Base-by-base conservation (phyloP, 23 tunicate genomes). In the Ciona savignyi region DNA sequence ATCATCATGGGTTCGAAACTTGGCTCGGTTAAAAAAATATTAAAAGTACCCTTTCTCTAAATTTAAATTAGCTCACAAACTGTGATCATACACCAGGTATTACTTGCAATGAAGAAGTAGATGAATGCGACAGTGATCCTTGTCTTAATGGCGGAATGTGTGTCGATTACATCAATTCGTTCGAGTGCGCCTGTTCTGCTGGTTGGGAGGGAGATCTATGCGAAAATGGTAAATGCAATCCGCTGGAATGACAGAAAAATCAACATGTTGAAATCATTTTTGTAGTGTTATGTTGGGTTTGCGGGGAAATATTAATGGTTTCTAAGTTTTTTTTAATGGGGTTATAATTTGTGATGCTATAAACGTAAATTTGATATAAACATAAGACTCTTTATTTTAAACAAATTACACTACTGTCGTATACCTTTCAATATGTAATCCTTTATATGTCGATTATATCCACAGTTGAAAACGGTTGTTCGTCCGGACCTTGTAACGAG, bases 401-500 rank as follows among this genome's bases (percentile, higher is more conserved):
- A n/a, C n/a, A n/a, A n/a, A n/a, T n/a, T n/a, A n/a, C n/a, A n/a
- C n/a, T n/a, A n/a, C n/a, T n/a, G n/a, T n/a, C n/a, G n/a, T n/a
- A n/a, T n/a, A n/a, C n/a, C n/a, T n/a, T n/a, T n/a, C n/a, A n/a
- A n/a, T n/a, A n/a, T n/a, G n/a, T n/a, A n/a, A n/a, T n/a, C n/a
- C n/a, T n/a, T n/a, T n/a, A n/a, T n/a, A n/a, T n/a, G n/a, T n/a
- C n/a, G n/a, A n/a, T n/a, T n/a, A n/a, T n/a, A n/a, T n/a, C n/a
- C n/a, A n/a, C 63, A 83, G 81, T 70, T 34, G 49, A 35, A 4
- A 73, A 85, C 32, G 79, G 72, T 28, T 85, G 90, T 49, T 20
- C n/a, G 28, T 73, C 75, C 2, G 66, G 51, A 0, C 90, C 90
- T 29, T 85, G 90, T 56, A 20, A 49, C 25, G 70, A 72, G 1